Base-by-base conservation (phyloP, 2,888 invertebrate genomes). In the Philonicus albiceps region DNA sequence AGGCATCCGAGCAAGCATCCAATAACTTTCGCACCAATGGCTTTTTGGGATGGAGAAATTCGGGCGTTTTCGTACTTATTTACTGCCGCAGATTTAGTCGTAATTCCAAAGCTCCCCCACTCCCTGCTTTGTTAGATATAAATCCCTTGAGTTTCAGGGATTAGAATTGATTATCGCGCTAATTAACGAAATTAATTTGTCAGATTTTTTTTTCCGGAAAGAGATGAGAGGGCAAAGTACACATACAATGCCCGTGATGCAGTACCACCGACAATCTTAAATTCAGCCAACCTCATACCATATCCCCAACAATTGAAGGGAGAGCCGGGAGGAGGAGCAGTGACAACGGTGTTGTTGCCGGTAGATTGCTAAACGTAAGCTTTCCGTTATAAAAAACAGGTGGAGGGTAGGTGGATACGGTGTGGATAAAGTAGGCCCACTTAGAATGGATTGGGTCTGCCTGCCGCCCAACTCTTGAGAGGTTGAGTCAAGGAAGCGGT, bases 161-260 rank as follows among this genome's bases (percentile, higher is more conserved):
- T 76, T 76, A 76, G 22, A 76, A 76, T 76, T 76, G 40, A 76
- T 76, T 76, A 76, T 64, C 64, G 37, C 34, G 76, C 34, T 76
- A 76, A 76, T 76, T 76, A 76, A 76, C 13, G 40, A 76, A 76
- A 76, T 76, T 76, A 76, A 76, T 76, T 76, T 37, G 37, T 40
- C 37, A 76, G 76, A 22, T 22, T 19, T 76, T 76, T 76, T 37
- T 76, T 19, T 27, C 34, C 3, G n/a, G 16, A 74, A 19, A 64
- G 22, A 19, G 22, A 43, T 13, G 40, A 19, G 64, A 19, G 49
- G n/a, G 27, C 64, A 27, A 27, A 2, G 27, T 11, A 27, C 27
- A 64, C 64, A 19, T 2, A 19, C 27, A 27, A 74, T 74, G 31
- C 31, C n/a, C 16, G 74, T 16, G n/a, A 7, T 34, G 74, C 74